Evolutionary conservation across 2,113 vertebrate genomes (phyloP), one percentile per base, ranked within the genome.

Genomic region (Chaetorhynchus papuensis): DNA sequence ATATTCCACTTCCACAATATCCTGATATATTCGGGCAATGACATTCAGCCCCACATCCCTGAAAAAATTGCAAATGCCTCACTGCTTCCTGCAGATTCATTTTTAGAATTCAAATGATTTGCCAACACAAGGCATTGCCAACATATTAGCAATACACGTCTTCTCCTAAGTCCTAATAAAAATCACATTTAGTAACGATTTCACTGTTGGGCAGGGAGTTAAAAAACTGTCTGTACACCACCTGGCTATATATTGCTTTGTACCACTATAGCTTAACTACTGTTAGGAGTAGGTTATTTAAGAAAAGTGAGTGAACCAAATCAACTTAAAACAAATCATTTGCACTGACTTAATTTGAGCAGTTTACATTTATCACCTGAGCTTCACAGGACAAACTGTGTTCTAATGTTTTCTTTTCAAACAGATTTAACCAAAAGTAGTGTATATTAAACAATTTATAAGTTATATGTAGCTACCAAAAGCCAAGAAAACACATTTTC

Each of bases 61-160:
- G 53, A 69, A 83, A 95, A 50, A 68, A 47, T 28, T 6, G 39
- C 26, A 87, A 96, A 68, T 80, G 66, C 47, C 94, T 90, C 41
- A 22, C 53, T 93, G 50, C 75, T 95, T 97, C 92, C 82, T 94
- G 85, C 41, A 88, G 66, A 83, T 72, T 94, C 70, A 35, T 79
- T 96, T 69, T 82, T 90, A 90, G 85, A 90, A 95, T 82, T 79
- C 28, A 60, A 79, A n/a, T 37, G 13, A 54, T 85, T 68, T 79
- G 65, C 84, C 72, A 90, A 69, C 75, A 79, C 57, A 66, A 26
- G 28, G 56, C 74, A 87, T 9, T 71, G 57, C 83, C 60, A 91
- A 70, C 63, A 27, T 52, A 87, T 60, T 76, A 37, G 82, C 82
- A 85, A 72, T 9, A 87, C 17, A 15, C 2, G 1, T 45, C 70